Percentiles rank a stretch among this genome's conserved stretches.
These are phyloP conservation scores for Manduca sexta DNA, from an alignment of 1,140 invertebrate genomes.

Conservation along the genomic window DNA sequence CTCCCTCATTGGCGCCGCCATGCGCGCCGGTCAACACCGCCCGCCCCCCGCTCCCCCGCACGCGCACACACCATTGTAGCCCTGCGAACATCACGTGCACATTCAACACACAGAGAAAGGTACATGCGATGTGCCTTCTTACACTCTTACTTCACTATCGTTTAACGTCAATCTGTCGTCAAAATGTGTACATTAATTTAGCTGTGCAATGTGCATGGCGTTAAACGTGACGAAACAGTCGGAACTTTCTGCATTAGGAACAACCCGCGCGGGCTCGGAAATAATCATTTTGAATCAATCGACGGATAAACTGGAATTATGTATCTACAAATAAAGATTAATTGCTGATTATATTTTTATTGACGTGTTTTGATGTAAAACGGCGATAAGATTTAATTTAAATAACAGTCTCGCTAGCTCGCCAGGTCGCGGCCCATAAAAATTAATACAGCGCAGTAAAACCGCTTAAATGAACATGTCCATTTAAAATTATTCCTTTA, in stretches of 20 bases:
- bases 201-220: too few species aligned
- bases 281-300: neutral
- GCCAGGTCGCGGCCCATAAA: constrained; percentile 30
- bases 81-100: constrained; percentile 38
- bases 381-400: constrained; percentile 6
- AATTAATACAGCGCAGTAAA: constrained; percentile 47
- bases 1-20: constrained; percentile 77
- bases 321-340: neutral
- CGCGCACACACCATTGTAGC: constrained; percentile 68
- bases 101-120: neutral
- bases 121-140: neutral
- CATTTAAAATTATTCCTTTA: constrained; percentile 62
- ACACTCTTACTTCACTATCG: too few species aligned
- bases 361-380: constrained; percentile 2
- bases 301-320: too few species aligned
- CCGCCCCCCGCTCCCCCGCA: constrained; percentile 58
- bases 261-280: neutral
- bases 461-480: constrained; percentile 59
- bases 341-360: constrained; percentile 9
- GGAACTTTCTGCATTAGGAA: too few species aligned
- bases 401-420: constrained; percentile 10
- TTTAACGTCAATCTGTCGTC: too few species aligned
- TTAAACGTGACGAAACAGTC: too few species aligned
- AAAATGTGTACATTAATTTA: too few species aligned
- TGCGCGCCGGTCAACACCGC: constrained; percentile 69